These are phyloP conservation scores for Pomatorhinus ruficollis DNA, from an alignment of 2,113 vertebrate species.

Conservation along the genomic window DNA sequence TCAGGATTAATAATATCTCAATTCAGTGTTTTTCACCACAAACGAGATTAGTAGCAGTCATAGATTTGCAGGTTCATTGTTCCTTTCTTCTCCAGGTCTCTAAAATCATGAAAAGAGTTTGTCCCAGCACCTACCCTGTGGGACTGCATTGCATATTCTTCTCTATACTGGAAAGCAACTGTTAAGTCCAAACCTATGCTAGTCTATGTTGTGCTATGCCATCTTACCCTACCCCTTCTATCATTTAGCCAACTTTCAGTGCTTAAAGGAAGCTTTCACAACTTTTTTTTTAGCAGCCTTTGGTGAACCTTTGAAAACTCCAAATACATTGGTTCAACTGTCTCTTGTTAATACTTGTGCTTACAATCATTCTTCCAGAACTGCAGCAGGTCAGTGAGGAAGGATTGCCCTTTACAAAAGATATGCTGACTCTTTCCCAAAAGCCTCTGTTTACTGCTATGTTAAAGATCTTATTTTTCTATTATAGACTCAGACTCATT, in stretches of 20 bases:
- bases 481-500: not conserved
- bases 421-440: not conserved
- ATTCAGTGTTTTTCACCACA: not conserved
- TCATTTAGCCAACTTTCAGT: not conserved
- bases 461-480: not conserved
- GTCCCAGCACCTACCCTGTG: not conserved
- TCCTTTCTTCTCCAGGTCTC: not conserved
- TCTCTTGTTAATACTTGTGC: not conserved
- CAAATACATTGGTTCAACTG: not conserved
- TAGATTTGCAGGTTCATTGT: not conserved
- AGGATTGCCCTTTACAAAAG: not conserved
- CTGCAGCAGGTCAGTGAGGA: not conserved
- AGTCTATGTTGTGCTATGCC: not conserved
- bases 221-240: not conserved
- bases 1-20: not conserved
- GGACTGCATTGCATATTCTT: not conserved
- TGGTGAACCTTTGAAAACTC: not conserved
- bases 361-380: not conserved
- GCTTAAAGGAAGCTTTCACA: not conserved
- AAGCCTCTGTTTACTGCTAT: accelerated
- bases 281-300: not conserved
- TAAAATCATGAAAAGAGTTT: not conserved
- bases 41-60: not conserved
- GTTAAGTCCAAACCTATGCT: not conserved
- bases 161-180: not conserved